Conservation (phyloP, 2,888 invertebrate species). For the Piscicola geometra region DNA sequence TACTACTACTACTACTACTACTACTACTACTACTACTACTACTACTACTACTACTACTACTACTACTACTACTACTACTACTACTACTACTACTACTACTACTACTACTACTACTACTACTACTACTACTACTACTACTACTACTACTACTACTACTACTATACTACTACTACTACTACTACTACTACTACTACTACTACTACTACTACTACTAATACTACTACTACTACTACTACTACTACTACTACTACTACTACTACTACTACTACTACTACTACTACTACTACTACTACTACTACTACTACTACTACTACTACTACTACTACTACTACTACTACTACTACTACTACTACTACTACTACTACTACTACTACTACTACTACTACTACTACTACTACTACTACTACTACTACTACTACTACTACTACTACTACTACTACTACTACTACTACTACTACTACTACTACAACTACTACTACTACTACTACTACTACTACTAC, state of each 20-base stretch:
- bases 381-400: slow-evolving; percentile 24
- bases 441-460: not conserved
- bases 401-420: not conserved
- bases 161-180: no score
- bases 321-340: not conserved
- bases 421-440: slow-evolving; percentile 4
- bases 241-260: slow-evolving; percentile 18
- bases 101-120: not conserved
- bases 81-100: slow-evolving; percentile 23
- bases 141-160: no score
- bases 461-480: no score
- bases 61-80: slow-evolving; percentile 19
- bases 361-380: slow-evolving; percentile 25
- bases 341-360: slow-evolving; percentile 25
- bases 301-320: slow-evolving; percentile 16
- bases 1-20: no score
- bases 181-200: no score
- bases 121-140: slow-evolving; percentile 11
- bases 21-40: no score
- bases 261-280: slow-evolving; percentile 24
- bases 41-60: slow-evolving; percentile 17
- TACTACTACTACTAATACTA: no score
- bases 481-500: no score
- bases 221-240: slow-evolving; percentile 19
- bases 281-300: not conserved